These are phyloP conservation scores for Rhagoletis zephyria DNA, from an alignment of 1,140 invertebrate species.

Conservation along the genomic window DNA sequence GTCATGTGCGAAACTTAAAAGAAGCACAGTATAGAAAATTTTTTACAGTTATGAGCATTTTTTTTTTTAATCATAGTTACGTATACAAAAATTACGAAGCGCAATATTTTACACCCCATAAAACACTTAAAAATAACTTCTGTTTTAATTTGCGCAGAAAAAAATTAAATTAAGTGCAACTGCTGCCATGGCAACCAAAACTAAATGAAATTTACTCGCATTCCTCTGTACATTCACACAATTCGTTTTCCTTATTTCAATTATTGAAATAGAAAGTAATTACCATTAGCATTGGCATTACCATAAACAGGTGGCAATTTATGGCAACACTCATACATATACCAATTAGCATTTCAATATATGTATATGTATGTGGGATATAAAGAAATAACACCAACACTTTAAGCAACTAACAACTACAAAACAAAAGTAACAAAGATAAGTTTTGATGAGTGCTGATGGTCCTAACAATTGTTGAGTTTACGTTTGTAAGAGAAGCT, in stretches of 20 bases:
- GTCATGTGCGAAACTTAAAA: neutral
- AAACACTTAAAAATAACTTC: neutral
- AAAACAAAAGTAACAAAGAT: neutral
- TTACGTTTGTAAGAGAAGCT: neutral
- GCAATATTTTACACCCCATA: neutral
- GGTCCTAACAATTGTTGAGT: neutral
- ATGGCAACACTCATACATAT: neutral
- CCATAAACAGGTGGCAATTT: neutral
- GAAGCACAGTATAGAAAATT: neutral
- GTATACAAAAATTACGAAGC: constrained; percentile 5
- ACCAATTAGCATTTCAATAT: no score
- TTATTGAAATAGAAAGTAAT: constrained; percentile 48
- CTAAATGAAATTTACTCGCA: neutral
- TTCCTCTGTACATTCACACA: constrained; percentile 4
- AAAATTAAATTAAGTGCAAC: neutral
- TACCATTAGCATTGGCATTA: constrained; percentile 30
- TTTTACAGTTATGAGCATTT: neutral
- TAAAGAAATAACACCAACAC: constrained; percentile 22
- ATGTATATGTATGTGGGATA: no score
- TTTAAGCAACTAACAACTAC: neutral
- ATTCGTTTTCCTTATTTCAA: constrained; percentile 29
- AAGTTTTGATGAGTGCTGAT: neutral
- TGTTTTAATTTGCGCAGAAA: neutral
- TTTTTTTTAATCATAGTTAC: neutral
- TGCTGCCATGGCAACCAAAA: neutral